These are phyloP conservation scores for Thereva unica DNA, from an alignment of 2,888 invertebrate species.

Conservation along the genomic window DNA sequence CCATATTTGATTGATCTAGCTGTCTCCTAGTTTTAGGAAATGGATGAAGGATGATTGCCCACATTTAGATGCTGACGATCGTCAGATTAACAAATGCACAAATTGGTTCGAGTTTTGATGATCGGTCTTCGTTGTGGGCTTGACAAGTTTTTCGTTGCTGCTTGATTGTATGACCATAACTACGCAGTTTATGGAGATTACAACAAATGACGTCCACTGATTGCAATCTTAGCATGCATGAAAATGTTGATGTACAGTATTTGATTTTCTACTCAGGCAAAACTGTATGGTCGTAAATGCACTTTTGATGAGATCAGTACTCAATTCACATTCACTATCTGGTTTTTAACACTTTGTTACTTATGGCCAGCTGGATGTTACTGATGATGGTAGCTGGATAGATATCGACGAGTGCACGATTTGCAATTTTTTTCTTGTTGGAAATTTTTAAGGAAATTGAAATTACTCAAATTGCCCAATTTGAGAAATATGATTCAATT, in stretches of 20 bases:
- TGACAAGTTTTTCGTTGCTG: slow-evolving; percentile 19
- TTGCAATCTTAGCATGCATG: slow-evolving; percentile 19
- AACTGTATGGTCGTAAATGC: too few species aligned
- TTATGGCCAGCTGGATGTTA: too few species aligned
- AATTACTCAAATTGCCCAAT: too few species aligned
- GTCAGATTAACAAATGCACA: slow-evolving; percentile 32
- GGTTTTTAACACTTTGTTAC: too few species aligned
- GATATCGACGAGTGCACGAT: too few species aligned
- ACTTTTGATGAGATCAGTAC: too few species aligned
- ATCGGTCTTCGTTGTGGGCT: slow-evolving; percentile 18
- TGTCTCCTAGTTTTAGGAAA: slow-evolving; percentile 25
- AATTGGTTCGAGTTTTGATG: slow-evolving; percentile 33
- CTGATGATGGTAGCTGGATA: too few species aligned
- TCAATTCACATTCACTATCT: too few species aligned
- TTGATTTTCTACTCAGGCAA: too few species aligned
- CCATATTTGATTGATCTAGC: slow-evolving; percentile 37
- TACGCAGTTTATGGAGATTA: slow-evolving; percentile 22
- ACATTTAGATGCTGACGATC: slow-evolving; percentile 27
- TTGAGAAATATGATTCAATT: too few species aligned
- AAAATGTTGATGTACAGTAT: slow-evolving; percentile 7
- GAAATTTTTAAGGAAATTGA: too few species aligned
- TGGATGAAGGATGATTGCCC: slow-evolving; percentile 29
- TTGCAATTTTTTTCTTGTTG: too few species aligned
- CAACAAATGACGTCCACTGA: slow-evolving; percentile 26
- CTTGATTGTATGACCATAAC: slow-evolving; percentile 28